Base-by-base conservation (phyloP, 2,113 vertebrate species). In the Triplophysa dalaica region DNA sequence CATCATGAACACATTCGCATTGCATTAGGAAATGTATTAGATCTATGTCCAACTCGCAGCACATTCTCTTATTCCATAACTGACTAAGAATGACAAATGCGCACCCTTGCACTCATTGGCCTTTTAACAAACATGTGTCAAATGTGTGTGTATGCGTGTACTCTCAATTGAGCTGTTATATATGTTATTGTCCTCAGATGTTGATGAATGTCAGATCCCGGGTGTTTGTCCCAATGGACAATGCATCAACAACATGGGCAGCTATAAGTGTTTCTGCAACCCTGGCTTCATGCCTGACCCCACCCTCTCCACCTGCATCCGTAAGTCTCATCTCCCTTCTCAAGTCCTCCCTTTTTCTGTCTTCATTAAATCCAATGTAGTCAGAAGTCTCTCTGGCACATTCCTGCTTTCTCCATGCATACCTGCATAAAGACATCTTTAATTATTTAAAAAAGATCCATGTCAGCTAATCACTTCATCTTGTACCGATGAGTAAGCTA, bases 231-330 rank as follows among this genome's bases (percentile, higher is more conserved):
- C 93, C 5, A 98, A 98, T 88, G 97, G 97, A 74, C 94, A 95
- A 84, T 99, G 97, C 91, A 87, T 96, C 87, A 99, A 99, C 92
- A 95, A 95, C 21, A 84, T 95, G 89, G 98, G 98, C 83, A 99
- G 98, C 90, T 99, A 95, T 88, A 93, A 95, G 87, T 99, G 98
- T 75, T 93, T 89, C 81, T 99, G 98, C 90, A 95, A 95, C 89
- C 84, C 93, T 5, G 97, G 96, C 79, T 98, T 92, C 85, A 88
- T 95, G 3, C 95, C 96, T 0, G 94, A 97, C 88, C 88, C 94
- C 81, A 91, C 94, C 0, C 92, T 96, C 82, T 95, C 94, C 81
- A 90, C 90, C 86, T 99, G 97, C 88, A 89, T 96, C 81, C 87
- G 97, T 98, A 94, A 98, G 97, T 96, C 87, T 74, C 60, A 10